Conservation (phyloP, 2,113 vertebrate genomes). For the Leucosticte australis region DNA sequence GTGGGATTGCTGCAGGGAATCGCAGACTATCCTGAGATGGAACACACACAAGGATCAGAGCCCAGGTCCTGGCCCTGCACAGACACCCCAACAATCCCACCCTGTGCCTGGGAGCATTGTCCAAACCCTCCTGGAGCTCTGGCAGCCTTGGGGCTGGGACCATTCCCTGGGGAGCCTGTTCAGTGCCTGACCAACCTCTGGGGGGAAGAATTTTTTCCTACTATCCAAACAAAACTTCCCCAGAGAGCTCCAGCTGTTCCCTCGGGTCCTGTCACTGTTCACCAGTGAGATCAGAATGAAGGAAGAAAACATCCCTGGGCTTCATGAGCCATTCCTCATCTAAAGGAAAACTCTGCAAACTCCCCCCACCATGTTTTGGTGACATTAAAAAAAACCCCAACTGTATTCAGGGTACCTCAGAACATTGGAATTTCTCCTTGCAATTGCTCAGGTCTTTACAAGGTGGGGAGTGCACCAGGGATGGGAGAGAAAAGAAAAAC, state of each 20-base stretch:
- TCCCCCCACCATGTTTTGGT: accelerated
- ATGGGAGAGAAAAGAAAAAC: neutral
- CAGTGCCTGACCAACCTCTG: neutral
- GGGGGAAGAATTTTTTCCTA: neutral
- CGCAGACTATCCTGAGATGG: neutral
- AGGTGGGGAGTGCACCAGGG: neutral
- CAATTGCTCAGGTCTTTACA: neutral
- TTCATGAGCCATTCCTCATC: neutral
- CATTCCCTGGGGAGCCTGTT: neutral
- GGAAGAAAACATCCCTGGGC: neutral
- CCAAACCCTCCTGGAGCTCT: neutral
- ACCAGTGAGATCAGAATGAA: neutral
- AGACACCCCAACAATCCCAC: neutral
- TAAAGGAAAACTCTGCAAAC: neutral
- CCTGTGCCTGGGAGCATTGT: accelerated
- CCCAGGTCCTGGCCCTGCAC: neutral
- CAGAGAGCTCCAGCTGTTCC: neutral
- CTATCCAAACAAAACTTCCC: neutral
- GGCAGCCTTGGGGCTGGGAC: too few relatives aligned
- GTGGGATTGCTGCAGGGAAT: neutral
- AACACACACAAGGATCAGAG: neutral
- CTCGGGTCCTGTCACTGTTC: neutral
- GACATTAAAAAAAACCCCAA: neutral
- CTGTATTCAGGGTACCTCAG: too few relatives aligned
- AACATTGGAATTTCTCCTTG: neutral